Evolutionary conservation across 1,140 invertebrate species (phyloP).

Genomic region (Drosophila willistoni): DNA sequence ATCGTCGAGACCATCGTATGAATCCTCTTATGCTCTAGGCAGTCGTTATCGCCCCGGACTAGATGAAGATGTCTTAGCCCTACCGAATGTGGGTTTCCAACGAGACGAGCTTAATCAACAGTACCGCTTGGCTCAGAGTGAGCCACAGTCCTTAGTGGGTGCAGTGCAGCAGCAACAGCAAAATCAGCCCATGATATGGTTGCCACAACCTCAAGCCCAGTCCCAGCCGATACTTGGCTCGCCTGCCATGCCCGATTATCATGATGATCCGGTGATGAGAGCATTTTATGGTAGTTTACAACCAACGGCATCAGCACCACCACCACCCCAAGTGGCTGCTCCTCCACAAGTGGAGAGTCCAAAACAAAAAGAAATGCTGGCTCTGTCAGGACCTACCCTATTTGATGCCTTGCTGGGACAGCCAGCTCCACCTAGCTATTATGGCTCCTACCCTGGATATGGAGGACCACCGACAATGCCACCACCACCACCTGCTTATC

Average conservation of each 20-base stretch:
- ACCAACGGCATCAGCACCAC: constrained; percentile 4
- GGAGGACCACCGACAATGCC: constrained; percentile 11
- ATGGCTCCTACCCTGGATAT: no score
- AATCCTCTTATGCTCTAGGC: not conserved
- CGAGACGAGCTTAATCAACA: constrained; percentile 34
- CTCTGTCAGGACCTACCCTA: not conserved
- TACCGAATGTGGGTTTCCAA: constrained; percentile 44
- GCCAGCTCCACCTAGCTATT: not conserved
- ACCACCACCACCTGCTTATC: constrained; percentile 14
- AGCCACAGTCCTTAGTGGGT: not conserved
- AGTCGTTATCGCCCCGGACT: constrained; percentile 28
- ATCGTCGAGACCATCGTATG: constrained; percentile 13
- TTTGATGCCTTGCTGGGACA: constrained; percentile 28
- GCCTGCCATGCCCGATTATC: not conserved
- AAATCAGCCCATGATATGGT: constrained; percentile 37
- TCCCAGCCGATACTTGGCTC: constrained; percentile 9
- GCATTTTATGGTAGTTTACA: constrained; percentile 58
- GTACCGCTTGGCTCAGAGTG: constrained; percentile 25
- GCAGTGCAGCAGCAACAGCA: not conserved
- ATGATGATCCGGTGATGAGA: constrained; percentile 69
- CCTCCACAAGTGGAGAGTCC: not conserved
- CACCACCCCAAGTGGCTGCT: not conserved
- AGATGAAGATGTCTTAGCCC: constrained; percentile 40
- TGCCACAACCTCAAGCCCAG: constrained; percentile 38
- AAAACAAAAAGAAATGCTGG: not conserved